These are phyloP conservation scores for Psittacus erithacus DNA, from an alignment of 2,113 vertebrate species.

Conservation along the genomic window DNA sequence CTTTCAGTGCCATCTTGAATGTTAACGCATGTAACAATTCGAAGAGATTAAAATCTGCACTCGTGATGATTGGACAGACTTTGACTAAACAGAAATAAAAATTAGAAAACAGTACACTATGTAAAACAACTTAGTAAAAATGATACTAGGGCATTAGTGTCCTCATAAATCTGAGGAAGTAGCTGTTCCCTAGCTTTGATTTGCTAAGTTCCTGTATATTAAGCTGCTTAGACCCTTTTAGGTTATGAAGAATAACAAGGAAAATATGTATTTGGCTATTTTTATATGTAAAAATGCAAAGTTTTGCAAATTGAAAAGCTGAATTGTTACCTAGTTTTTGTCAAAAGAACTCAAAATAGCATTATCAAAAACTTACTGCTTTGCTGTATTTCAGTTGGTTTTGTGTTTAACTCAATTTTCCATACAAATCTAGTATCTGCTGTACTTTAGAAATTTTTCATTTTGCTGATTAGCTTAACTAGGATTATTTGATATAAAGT, in stretches of 20 bases:
- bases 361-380: background rate
- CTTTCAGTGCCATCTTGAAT: background rate
- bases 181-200: background rate
- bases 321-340: background rate
- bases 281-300: background rate
- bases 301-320: background rate
- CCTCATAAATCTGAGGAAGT: background rate
- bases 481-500: background rate
- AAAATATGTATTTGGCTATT: background rate
- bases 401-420: background rate
- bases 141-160: background rate
- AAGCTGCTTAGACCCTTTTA: background rate
- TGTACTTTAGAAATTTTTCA: background rate
- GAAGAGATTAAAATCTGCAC: background rate
- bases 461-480: background rate
- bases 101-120: background rate
- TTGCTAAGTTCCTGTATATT: background rate
- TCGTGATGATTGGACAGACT: background rate
- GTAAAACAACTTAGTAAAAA: background rate
- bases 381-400: background rate
- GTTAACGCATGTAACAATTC: background rate
- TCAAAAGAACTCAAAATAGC: background rate
- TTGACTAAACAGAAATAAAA: background rate
- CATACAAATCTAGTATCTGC: background rate
- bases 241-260: background rate